Base-by-base conservation (phyloP, 2,113 vertebrate genomes). In the Ictalurus punctatus region DNA sequence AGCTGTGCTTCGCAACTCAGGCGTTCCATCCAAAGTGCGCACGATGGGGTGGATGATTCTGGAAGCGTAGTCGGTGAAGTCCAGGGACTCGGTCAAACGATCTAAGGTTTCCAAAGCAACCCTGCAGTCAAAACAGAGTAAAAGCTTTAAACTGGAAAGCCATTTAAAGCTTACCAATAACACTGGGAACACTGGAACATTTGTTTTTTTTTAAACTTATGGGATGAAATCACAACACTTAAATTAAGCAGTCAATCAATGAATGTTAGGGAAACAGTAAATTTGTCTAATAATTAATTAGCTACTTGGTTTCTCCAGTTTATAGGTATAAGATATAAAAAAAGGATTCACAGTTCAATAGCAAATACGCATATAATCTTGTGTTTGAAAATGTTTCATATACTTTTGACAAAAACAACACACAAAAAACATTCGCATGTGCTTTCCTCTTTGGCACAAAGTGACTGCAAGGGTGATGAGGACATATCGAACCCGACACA, bases 41-140 rank as follows among this genome's bases (percentile, higher is more conserved):
- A 99, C 98, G 0, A 99, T 99, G 0, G 98, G 98, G 91, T 99
- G 98, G 90, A 99, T 99, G 89, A 99, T 99, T 14, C 98, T 96
- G 3, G 98, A 99, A 0, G 98, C 98, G 0, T 99, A 99, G 93
- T 99, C 98, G 0, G 98, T 99, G 95, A 99, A 99, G 94, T 99
- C 98, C 90, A 99, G 93, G 69, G 98, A 99, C 92, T 99, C 98
- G 0, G 98, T 99, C 92, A 99, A 91, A 19, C 98, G 96, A 91
- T 99, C 98, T 90, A 99, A 96, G 0, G 98, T 99, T 92, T 99
- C 98, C 82, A 99, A 92, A 13, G 98, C 96, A 91, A 97, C 97
- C 95, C 98, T 99, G 65, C 61, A 92, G 27, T 25, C 63, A 88
- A 85, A 91, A 92, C 90, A 92, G 89, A 84, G 21, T 89, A 74